These are phyloP conservation scores for Heliconius eleuchia DNA, from an alignment of 1,140 invertebrate species.

Conservation along the genomic window DNA sequence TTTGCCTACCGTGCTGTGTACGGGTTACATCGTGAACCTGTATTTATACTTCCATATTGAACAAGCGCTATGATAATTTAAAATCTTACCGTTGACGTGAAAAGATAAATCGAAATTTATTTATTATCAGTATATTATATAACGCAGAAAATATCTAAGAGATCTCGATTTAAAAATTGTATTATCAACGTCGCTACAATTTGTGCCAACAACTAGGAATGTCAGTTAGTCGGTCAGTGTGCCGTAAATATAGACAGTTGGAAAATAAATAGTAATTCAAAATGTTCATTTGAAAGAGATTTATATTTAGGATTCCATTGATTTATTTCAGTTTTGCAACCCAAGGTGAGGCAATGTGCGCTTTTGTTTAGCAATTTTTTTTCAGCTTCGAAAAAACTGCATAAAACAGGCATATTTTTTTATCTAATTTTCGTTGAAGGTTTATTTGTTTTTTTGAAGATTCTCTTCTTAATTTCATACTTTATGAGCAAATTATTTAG, in stretches of 20 bases:
- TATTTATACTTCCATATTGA: not conserved
- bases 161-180: slow-evolving; percentile 35
- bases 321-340: slow-evolving; percentile 18
- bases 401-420: no score
- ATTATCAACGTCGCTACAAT: slow-evolving; percentile 36
- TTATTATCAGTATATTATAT: slow-evolving; percentile 32
- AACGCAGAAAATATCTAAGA: slow-evolving; percentile 30
- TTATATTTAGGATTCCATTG: slow-evolving; percentile 30
- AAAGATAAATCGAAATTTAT: slow-evolving; percentile 23
- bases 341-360: slow-evolving; percentile 18
- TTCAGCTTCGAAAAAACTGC: no score
- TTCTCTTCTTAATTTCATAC: no score
- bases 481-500: no score
- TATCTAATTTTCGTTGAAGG: no score
- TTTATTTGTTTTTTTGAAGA: no score
- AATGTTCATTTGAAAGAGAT: slow-evolving; percentile 20
- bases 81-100: slow-evolving; percentile 2
- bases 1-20: no score
- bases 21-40: no score
- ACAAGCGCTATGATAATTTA: slow-evolving; percentile 12
- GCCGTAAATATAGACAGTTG: slow-evolving; percentile 43
- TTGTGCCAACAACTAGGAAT: slow-evolving; percentile 41
- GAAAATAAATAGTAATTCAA: slow-evolving; percentile 36
- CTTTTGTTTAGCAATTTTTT: not conserved
- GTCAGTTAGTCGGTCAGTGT: slow-evolving; percentile 50